Evolutionary conservation across 2,888 invertebrate species (phyloP), one percentile per base, ranked within the genome.

Genomic region (Magallana nippona): DNA sequence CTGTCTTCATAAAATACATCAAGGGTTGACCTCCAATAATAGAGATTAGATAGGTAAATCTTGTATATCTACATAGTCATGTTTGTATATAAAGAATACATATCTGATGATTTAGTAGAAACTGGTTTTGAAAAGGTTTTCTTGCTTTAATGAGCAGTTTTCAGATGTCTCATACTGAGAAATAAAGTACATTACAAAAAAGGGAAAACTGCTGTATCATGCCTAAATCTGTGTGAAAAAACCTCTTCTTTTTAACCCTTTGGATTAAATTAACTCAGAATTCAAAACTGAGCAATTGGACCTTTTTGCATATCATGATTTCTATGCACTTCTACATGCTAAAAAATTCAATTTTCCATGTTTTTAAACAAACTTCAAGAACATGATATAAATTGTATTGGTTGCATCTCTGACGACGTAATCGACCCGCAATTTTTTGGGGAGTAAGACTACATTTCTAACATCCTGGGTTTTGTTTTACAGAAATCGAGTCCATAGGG

Each of bases 401-500:
- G 44, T 44, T 44, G 44, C 44, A 44, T 44, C 44, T 44, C 0
- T 44, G 44, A 44, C 8, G 44, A 44, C 44, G 5, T 44, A 8
- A 44, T 44, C 44, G 8, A 44, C 8, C 44, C 8, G 44, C 44
- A 44, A 44, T 44, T 44, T 44, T 44, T 44, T 44, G 5, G 44
- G 44, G 5, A 8, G 44, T 44, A 44, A 44, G 8, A 8, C 44
- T 8, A 8, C 44, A 44, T 44, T 44, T 44, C 44, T 44, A 44
- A 44, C 44, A 13, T 78, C 55, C 78, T 78, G 55, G 19, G 55
- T 27, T 1, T 82, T 19, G 15, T 55, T 19, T 82, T 82, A 17
- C 82, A 82, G 82, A 82, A n/a, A 19, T 82, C 1, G 63, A 63
- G 27, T 56, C 71, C 19, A 82, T 82, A 19, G 82, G 82, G 1